Conservation (phyloP, 2,113 vertebrate genomes). For the Xenopus tropicalis region UCB_Xtro_10.0 CM004452.2:9066001-9066500, state of each 20-base stretch:
- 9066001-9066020: slow-evolving; percentile 44
- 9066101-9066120: slow-evolving; percentile 14
- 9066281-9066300: neutral
- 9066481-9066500: slow-evolving; percentile 18
- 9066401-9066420: slow-evolving; percentile 18
- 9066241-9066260: neutral
- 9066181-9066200: neutral
- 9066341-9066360: neutral
- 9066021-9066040: slow-evolving; percentile 32
- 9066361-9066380: slow-evolving; percentile 33
- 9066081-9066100: slow-evolving; percentile 33
- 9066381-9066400: neutral
- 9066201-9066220: slow-evolving; percentile 13
- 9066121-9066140: neutral
- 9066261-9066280: neutral
- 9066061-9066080: neutral
- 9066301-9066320: too few species aligned
- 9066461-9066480: slow-evolving; percentile 28
- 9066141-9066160: slow-evolving; percentile 35
- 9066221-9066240: neutral
- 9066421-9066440: slow-evolving; percentile 33
- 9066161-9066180: slow-evolving; percentile 19
- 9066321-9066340: neutral
- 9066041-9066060: neutral
- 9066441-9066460: slow-evolving; percentile 41